Conservation (phyloP, 2,797 vertebrate genomes). For the Argya squamiceps region DNA sequence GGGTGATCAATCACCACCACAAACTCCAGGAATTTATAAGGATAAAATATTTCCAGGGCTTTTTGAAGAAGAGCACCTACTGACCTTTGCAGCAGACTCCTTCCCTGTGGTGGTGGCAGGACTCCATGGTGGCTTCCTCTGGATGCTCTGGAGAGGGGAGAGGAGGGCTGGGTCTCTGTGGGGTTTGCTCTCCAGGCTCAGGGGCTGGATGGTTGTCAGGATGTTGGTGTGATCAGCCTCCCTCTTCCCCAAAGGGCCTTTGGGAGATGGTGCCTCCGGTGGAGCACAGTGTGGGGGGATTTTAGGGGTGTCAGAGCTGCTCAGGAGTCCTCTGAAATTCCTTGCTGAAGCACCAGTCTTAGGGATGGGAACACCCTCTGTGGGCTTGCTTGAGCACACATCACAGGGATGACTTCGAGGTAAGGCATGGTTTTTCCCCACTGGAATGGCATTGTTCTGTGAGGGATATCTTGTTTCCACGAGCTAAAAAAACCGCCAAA, state of each 20-base stretch:
- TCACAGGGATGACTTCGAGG: not conserved
- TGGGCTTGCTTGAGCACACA: not conserved
- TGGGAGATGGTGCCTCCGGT: not conserved
- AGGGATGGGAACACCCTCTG: not conserved
- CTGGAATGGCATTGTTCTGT: not conserved
- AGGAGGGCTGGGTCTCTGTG: not conserved
- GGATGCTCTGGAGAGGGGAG: not conserved
- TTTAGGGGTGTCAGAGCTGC: not conserved
- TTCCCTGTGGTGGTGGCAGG: not conserved
- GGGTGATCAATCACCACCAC: not conserved
- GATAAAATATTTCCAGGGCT: not conserved
- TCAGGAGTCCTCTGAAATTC: not conserved
- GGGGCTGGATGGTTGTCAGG: not conserved
- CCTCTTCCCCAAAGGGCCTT: not conserved
- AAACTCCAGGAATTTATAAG: not conserved
- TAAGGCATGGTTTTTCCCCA: not conserved
- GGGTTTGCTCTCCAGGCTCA: not conserved
- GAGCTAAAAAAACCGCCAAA: not conserved
- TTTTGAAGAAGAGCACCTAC: not conserved
- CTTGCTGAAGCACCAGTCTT: not conserved
- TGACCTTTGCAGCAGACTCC: slow-evolving; percentile 20
- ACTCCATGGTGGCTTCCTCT: not conserved
- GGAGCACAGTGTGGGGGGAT: not conserved
- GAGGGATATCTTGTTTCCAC: not conserved
- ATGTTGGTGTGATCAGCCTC: not conserved